Conservation (phyloP, 2,797 vertebrate species). For the Aselliscus stoliczkanus region DNA sequence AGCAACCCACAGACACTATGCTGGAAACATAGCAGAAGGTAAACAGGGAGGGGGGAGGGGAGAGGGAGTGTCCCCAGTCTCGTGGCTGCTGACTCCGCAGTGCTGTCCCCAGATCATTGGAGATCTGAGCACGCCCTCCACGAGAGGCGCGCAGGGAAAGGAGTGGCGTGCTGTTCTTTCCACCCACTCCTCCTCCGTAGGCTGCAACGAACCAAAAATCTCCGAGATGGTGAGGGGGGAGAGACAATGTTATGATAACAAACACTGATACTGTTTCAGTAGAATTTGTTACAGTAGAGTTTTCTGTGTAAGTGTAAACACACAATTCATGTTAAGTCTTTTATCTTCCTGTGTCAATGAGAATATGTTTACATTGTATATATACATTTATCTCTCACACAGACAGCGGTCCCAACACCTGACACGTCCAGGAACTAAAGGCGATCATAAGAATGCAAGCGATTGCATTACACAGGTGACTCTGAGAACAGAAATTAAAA, state of each 20-base stretch:
- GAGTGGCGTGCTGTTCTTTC: not conserved
- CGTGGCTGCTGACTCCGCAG: rapidly evolving
- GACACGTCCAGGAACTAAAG: not conserved
- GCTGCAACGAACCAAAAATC: not conserved
- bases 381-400: conserved; percentile 18
- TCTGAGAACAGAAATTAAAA: not conserved
- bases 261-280: conserved; percentile 37
- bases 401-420: not conserved
- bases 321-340: conserved; percentile 54
- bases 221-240: not conserved
- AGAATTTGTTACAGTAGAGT: conserved; percentile 29
- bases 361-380: conserved; percentile 40
- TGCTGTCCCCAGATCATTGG: rapidly evolving
- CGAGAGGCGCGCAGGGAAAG: not conserved
- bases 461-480: not conserved
- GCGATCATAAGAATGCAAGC: not conserved
- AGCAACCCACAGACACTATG: not conserved
- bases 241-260: conserved; percentile 47
- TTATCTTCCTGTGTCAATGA: conserved; percentile 55
- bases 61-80: not conserved
- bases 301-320: conserved; percentile 59
- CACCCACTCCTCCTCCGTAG: not conserved
- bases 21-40: not conserved
- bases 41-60: too few relatives aligned
- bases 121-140: not conserved